A percentile compares a stretch with the other conserved stretches of the same genome.
phyloP scores from a whole-genome alignment of 2,888 invertebrate genomes.

The Apodemia mormo region DNA sequence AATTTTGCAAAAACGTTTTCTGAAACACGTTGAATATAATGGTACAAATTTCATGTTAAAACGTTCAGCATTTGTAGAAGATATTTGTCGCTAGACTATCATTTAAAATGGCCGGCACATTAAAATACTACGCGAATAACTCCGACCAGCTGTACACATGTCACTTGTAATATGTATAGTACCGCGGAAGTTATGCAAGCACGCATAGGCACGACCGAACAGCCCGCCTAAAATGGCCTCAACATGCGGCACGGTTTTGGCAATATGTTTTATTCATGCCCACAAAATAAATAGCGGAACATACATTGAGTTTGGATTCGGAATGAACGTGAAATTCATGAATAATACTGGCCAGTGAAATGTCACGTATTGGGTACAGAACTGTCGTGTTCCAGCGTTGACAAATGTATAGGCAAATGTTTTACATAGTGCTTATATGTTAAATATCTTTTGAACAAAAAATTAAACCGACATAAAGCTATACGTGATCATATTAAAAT shows the following conservation, averaged over 20 bases:
- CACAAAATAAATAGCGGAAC: conserved; percentile 55
- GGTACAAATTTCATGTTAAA: no score
- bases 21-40: no score
- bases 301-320: conserved; percentile 40
- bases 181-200: conserved; percentile 49
- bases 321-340: conserved; percentile 37
- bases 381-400: conserved; percentile 22
- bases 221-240: conserved; percentile 55
- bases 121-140: conserved; percentile 33
- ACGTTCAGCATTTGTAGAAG: no score
- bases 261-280: conserved; percentile 70
- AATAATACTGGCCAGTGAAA: conserved; percentile 23
- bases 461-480: no score
- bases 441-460: background rate
- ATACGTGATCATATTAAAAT: no score
- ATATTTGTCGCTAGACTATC: background rate
- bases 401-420: conserved; percentile 28
- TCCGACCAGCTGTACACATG: conserved; percentile 46
- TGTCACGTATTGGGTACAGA: conserved; percentile 35
- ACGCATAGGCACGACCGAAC: conserved; percentile 37
- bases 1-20: no score
- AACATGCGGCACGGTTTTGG: conserved; percentile 54
- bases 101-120: background rate
- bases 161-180: conserved; percentile 30
- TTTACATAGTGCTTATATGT: background rate